These are phyloP conservation scores for Danio choprae DNA, from an alignment of 2,797 vertebrate species.

Conservation along the genomic window DNA sequence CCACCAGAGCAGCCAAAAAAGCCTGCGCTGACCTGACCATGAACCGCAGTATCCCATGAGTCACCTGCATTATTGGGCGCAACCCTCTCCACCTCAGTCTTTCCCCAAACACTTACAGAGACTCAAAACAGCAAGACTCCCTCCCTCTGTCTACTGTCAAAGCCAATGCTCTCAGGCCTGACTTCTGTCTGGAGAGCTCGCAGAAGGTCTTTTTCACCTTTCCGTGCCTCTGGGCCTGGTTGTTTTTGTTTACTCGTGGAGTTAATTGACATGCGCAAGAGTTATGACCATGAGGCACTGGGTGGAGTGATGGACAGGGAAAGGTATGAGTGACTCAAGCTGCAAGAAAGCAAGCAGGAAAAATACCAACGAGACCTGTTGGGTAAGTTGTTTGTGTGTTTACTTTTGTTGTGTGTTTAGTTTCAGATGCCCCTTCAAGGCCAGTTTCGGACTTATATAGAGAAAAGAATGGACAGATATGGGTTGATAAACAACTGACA, in stretches of 20 bases:
- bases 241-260: conserved; percentile 34
- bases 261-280: conserved; percentile 20
- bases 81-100: conserved; percentile 39
- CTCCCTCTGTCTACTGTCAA: conserved; percentile 30
- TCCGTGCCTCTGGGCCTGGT: conserved; percentile 4
- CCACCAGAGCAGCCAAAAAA: conserved; percentile 33
- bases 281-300: conserved; percentile 24
- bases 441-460: too few relatives aligned
- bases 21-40: conserved; percentile 37
- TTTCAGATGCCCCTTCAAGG: too few relatives aligned
- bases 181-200: conserved; percentile 29
- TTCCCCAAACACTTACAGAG: conserved; percentile 34
- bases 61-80: conserved; percentile 41
- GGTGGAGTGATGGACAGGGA: conserved; percentile 25
- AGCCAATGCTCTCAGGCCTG: conserved; percentile 26
- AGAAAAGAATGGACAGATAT: too few relatives aligned
- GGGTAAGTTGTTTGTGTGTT: conserved; percentile 16
- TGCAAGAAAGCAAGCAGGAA: background rate
- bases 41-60: conserved; percentile 40
- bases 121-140: conserved; percentile 38
- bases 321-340: conserved; percentile 33
- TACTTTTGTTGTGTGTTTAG: background rate
- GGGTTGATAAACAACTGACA: too few relatives aligned
- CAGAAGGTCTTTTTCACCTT: conserved; percentile 37
- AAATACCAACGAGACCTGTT: conserved; percentile 1